Base-by-base conservation (phyloP, 2,888 invertebrate genomes). In the Andrena bicolor region DNA sequence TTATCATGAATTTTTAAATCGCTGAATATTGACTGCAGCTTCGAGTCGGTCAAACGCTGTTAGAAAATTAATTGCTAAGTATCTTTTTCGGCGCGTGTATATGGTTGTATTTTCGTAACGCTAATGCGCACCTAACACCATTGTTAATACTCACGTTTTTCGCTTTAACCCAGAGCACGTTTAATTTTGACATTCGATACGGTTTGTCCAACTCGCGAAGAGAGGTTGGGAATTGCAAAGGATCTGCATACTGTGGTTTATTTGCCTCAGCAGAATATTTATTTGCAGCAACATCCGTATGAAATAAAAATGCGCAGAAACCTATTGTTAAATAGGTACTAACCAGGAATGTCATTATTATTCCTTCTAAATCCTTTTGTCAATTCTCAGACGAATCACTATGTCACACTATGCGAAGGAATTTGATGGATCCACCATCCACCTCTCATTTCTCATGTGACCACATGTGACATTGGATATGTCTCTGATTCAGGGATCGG, bases 1-100 rank as follows among this genome's bases (percentile, higher is more conserved):
- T 98, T 98, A 91, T 99, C 99, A 83, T 99, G 99, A 60, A 98
- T 96, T 94, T 97, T 98, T 6, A 99, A 94, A 91, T 99, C 99
- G 92, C 97, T 97, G 92, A 97, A 98, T 26, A 99, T 93, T 0
- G 98, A 97, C 90, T 97, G 97, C 35, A 99, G 94, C 93, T 98
- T 98, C 0, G 96, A 95, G 91, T 98, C 97, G 4, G 98, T 96
- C 56, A 99, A 93, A 80, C 97, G 96, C 98, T 98, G 91, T 26
- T 92, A 94, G 13, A 78, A 30, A 13, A 64, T 49, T 7, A 53
- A 63, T 26, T 28, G 35, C n/a, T 53, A 8, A 30, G 3, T 49
- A 8, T 56, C 26, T 49, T 49, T 26, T 69, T 48, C 1, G 16
- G 10, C 0, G 28, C 30, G 26, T 23, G 16, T 8, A 26, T 10